Conservation (phyloP, 2,888 invertebrate genomes). For the Oxystoma pomonae region DNA sequence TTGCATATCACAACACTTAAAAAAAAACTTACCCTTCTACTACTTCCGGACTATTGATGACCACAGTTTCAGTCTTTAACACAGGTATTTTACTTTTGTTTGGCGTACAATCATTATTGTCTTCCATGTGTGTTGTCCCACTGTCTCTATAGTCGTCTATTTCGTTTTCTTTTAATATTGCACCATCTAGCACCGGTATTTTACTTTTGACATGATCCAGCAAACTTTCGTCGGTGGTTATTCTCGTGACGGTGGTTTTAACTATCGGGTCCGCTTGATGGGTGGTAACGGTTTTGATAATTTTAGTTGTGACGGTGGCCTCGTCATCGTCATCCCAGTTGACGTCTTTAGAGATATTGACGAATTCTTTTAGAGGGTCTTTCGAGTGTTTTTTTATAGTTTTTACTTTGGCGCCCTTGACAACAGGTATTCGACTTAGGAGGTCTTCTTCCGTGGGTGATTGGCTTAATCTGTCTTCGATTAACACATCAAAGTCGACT, state of each 20-base stretch:
- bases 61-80: conserved; percentile 42
- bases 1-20: too few relatives aligned
- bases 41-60: conserved; percentile 36
- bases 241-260: conserved; percentile 43
- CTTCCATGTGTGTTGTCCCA: conserved; percentile 15
- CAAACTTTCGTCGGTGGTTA: conserved; percentile 30
- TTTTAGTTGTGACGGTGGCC: conserved; percentile 27
- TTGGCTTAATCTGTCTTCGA: conserved; percentile 27
- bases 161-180: conserved; percentile 7
- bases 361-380: conserved; percentile 48
- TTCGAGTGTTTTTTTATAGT: conserved; percentile 52
- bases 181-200: conserved; percentile 31
- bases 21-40: conserved; percentile 10
- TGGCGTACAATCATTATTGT: conserved; percentile 25
- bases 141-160: conserved; percentile 19
- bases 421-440: conserved; percentile 45
- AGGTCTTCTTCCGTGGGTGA: conserved; percentile 35
- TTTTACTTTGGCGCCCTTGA: conserved; percentile 47
- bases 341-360: conserved; percentile 45
- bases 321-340: conserved; percentile 45
- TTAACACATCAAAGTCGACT: conserved; percentile 33
- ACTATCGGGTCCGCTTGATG: conserved; percentile 37
- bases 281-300: conserved; percentile 26
- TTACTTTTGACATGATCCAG: conserved; percentile 30
- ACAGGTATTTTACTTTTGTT: conserved; percentile 50